Base-by-base conservation (phyloP, 2,888 invertebrate species). In the Xestia ashworthii region DNA sequence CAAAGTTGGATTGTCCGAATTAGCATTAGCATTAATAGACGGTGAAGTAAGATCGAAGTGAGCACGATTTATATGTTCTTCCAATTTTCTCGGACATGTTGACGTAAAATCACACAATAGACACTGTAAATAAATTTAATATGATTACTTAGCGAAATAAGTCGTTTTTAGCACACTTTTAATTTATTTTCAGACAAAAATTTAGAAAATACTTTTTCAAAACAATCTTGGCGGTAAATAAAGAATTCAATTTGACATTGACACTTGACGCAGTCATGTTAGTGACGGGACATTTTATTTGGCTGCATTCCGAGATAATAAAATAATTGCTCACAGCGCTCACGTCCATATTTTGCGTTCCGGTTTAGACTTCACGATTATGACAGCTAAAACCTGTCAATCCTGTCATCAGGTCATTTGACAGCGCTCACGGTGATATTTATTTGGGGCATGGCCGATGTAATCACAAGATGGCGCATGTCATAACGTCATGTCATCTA, bases 31-130 rank as follows among this genome's bases (percentile, higher is more conserved):
- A 87, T 96, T 91, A 70, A 98, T 94, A 80, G 98, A 98, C 19
- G 98, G 98, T 66, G 98, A 98, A 12, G 98, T 98, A 64, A 98
- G 96, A 93, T 98, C 98, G 95, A 98, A 98, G 93, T 98, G 98
- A 83, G 98, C 98, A 71, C 98, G 97, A 93, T 98, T 98, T 91
- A 98, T 98, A 93, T 98, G 98, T 93, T 98, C 98, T 91, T 98
- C 98, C 84, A 98, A 95, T 90, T 98, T 97, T 81, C 97, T 96
- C 1, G 98, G 98, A 94, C 98, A 98, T 92, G 97, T 97, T 91
- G 98, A 98, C 80, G 97, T 97, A 91, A 98, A 98, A 89, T 98
- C 98, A 94, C 98, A 98, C 93, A 98, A 97, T 67, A 98, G 98
- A 93, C 98, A 98, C 96, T 98, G 95, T 41, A 96, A 96, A 84